phyloP scores from a whole-genome alignment of 2,797 vertebrate genomes.

The Acanthopagrus latus region DNA sequence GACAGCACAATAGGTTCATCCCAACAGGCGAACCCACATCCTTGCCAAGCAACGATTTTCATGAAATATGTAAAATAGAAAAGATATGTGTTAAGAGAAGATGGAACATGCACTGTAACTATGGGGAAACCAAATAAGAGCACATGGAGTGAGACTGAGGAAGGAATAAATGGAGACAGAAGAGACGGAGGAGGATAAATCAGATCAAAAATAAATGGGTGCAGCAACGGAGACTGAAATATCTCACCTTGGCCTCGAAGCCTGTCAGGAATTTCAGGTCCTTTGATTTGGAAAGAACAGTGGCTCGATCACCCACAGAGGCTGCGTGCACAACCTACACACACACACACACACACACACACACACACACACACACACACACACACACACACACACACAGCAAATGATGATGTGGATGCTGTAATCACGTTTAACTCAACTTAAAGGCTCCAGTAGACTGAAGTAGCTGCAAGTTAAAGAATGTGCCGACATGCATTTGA shows the following conservation, averaged over 20 bases:
- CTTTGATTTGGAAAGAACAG: constrained; percentile 90
- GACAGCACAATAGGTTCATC: too few relatives aligned
- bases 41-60: too few relatives aligned
- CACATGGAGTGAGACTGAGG: constrained; percentile 12
- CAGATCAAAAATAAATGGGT: constrained; percentile 62
- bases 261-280: constrained; percentile 93
- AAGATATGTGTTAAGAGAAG: neutral
- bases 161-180: constrained; percentile 2
- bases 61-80: too few relatives aligned
- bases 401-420: neutral
- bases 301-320: constrained; percentile 86
- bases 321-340: constrained; percentile 91
- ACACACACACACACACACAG: neutral
- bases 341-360: neutral
- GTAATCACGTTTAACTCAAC: constrained; percentile 8
- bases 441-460: neutral
- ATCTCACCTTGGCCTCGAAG: constrained; percentile 91
- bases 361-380: neutral
- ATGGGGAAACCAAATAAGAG: neutral
- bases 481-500: neutral
- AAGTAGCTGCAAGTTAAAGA: neutral
- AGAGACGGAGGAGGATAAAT: constrained; percentile 22
- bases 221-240: constrained; percentile 37
- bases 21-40: too few relatives aligned
- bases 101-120: neutral